Evolutionary conservation across 2,888 invertebrate species (phyloP).

Genomic region (Tenthredo livida): DNA sequence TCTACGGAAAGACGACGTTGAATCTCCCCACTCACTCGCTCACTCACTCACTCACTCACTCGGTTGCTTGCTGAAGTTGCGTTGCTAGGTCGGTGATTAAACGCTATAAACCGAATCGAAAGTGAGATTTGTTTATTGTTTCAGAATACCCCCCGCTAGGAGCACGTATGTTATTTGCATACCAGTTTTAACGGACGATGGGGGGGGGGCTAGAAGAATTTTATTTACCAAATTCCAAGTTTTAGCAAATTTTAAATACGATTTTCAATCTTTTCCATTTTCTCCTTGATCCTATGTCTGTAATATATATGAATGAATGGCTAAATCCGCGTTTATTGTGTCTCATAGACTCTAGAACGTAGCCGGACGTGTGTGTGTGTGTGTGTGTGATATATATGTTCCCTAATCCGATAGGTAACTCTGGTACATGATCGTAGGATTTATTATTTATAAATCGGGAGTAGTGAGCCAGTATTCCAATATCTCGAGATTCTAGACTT

Average conservation of each 20-base stretch:
- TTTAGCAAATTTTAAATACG: background rate
- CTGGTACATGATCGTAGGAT: background rate
- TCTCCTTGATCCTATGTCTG: too few relatives aligned
- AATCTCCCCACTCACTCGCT: too few relatives aligned
- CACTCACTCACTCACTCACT: background rate
- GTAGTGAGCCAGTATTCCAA: constrained; percentile 5
- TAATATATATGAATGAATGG: too few relatives aligned
- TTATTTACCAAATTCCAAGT: background rate
- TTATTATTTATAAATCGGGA: background rate
- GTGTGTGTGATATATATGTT: background rate
- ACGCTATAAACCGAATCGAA: constrained; percentile 19
- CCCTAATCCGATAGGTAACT: background rate
- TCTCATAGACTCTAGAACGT: too few relatives aligned
- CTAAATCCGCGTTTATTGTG: too few relatives aligned
- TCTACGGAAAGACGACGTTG: constrained; percentile 19
- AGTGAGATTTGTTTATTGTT: constrained; percentile 43
- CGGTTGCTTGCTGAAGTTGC: background rate
- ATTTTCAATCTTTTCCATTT: background rate
- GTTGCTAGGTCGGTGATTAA: constrained; percentile 48
- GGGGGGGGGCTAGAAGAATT: background rate
- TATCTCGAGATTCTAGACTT: background rate
- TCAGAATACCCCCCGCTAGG: background rate
- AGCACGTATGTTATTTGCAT: constrained; percentile 34
- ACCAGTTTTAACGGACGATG: background rate
- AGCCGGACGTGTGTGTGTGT: background rate